phyloP scores from a whole-genome alignment of 2,888 invertebrate genomes.

The Drosophila niveifrons region DNA sequence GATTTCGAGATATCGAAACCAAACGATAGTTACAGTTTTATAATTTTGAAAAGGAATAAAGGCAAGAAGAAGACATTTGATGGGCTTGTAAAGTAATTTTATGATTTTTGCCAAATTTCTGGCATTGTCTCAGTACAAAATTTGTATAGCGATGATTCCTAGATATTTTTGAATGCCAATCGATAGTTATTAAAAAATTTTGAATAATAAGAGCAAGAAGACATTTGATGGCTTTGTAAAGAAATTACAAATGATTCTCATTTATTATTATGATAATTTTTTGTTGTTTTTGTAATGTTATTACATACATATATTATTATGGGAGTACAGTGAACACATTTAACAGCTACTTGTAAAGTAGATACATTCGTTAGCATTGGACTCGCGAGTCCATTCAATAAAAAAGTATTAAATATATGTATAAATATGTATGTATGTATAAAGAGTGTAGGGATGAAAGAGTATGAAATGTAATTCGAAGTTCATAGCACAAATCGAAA shows the following conservation, averaged over 20 bases:
- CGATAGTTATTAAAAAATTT: not conserved
- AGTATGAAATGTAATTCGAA: conserved; percentile 25
- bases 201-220: not conserved
- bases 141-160: not conserved
- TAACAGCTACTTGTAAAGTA: conserved; percentile 66
- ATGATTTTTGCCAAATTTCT: not conserved
- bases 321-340: conserved; percentile 60
- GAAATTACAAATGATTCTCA: conserved; percentile 66
- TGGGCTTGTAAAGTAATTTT: conserved; percentile 60
- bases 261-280: conserved; percentile 17
- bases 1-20: too few species aligned
- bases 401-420: conserved; percentile 15
- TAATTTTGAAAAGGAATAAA: too few species aligned
- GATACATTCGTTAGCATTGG: conserved; percentile 48
- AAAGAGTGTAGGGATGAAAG: not conserved
- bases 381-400: conserved; percentile 27
- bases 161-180: not conserved
- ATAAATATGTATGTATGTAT: conserved; percentile 13
- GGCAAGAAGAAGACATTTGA: too few species aligned
- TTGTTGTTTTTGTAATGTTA: conserved; percentile 1
- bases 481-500: conserved; percentile 26
- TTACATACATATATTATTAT: conserved; percentile 14
- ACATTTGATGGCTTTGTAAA: conserved; percentile 45
- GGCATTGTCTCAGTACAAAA: too few species aligned
- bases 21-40: not conserved